phyloP scores from a whole-genome alignment of 2,797 vertebrate species.

The Chaetodon trifasciatus region DNA sequence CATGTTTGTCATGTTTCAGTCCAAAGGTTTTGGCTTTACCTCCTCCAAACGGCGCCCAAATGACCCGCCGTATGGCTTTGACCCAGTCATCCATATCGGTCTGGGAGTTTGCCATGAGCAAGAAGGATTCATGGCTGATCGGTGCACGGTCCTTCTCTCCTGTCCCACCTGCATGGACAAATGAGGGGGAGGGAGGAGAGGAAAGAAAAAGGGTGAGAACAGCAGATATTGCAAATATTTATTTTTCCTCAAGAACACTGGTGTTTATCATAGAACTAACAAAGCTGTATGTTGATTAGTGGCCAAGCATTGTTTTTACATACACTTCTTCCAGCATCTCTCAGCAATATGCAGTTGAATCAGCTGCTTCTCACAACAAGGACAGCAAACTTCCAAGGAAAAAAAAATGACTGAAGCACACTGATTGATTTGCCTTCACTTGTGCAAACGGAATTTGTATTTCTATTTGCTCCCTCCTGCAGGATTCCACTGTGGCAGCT shows the following conservation, averaged over 20 bases:
- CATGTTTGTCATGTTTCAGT: conserved; percentile 6
- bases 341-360: background rate
- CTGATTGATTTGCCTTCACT: background rate
- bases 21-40: conserved; percentile 79
- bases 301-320: no score
- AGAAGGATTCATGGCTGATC: conserved; percentile 92
- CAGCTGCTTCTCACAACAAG: background rate
- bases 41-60: conserved; percentile 96
- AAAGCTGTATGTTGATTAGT: background rate
- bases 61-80: conserved; percentile 94
- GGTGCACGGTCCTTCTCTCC: conserved; percentile 90
- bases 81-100: conserved; percentile 98
- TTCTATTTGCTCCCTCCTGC: background rate
- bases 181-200: background rate
- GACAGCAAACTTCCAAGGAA: background rate
- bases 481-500: background rate
- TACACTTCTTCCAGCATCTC: no score
- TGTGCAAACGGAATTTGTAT: background rate
- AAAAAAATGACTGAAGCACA: background rate
- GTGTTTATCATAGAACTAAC: background rate
- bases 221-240: background rate
- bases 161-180: conserved; percentile 83
- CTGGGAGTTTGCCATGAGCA: conserved; percentile 97
- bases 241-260: background rate
- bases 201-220: background rate